phyloP scores from a whole-genome alignment of 2,113 vertebrate species.

The Salvator merianae region DNA sequence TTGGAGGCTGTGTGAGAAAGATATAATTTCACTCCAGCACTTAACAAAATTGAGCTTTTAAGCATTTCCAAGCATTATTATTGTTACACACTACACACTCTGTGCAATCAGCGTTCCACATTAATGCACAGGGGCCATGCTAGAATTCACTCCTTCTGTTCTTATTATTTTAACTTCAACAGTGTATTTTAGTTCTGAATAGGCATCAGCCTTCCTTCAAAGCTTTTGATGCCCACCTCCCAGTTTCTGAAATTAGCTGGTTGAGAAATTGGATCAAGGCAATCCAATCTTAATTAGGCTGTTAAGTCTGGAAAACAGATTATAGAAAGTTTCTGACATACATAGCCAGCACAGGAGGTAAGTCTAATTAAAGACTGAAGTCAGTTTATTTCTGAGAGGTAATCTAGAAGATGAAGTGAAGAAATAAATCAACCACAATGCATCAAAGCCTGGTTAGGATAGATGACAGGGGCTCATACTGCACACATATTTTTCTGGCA shows the following conservation, averaged over 20 bases:
- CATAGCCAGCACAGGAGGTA: neutral
- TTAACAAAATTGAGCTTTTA: neutral
- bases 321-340: conserved; percentile 41
- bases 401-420: too few relatives aligned
- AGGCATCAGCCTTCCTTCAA: conserved; percentile 21
- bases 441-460: too few relatives aligned
- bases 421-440: too few relatives aligned
- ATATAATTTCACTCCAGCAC: neutral
- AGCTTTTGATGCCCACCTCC: neutral
- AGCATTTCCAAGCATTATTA: neutral
- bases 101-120: neutral
- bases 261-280: conserved; percentile 61
- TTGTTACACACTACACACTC: neutral
- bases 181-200: neutral
- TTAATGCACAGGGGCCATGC: rapidly evolving
- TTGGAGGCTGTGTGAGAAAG: neutral
- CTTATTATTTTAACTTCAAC: rapidly evolving
- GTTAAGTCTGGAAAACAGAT: conserved; percentile 54
- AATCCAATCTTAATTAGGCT: conserved; percentile 59
- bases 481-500: too few relatives aligned
- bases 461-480: too few relatives aligned
- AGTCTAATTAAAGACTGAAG: conserved; percentile 10
- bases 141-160: neutral
- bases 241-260: conserved; percentile 46
- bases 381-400: conserved; percentile 8